A percentile compares a stretch with the other conserved stretches of the same genome.
phyloP scores from a whole-genome alignment of 2,888 invertebrate species.

The Andrena bucephala region DNA sequence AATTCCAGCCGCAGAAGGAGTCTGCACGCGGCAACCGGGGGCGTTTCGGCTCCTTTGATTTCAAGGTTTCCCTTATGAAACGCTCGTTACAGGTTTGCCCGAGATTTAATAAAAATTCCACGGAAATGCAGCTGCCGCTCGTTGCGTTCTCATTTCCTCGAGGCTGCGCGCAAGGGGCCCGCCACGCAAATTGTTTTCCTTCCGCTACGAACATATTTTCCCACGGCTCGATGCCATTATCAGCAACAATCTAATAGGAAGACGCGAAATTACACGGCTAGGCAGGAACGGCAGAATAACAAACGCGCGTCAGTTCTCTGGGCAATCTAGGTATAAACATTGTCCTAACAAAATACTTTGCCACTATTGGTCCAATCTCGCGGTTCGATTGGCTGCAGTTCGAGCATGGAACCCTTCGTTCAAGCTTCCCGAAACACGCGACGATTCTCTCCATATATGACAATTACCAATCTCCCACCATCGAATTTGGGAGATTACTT shows the following conservation, averaged over 20 bases:
- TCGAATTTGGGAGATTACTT: no score
- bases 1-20: neutral
- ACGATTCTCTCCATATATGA: neutral
- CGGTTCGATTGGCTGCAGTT: conserved; percentile 27
- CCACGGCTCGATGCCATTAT: neutral
- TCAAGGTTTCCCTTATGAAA: neutral
- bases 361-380: neutral
- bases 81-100: no score
- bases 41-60: neutral
- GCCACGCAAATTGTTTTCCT: neutral
- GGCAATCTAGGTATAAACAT: neutral
- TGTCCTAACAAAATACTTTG: conserved; percentile 4
- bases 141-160: neutral
- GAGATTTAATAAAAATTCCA: conserved; percentile 37
- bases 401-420: neutral
- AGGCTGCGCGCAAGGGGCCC: neutral
- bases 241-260: neutral
- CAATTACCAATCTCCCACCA: no score
- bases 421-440: neutral
- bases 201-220: neutral
- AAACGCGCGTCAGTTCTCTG: neutral
- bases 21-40: no score
- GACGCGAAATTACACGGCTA: neutral
- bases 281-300: neutral
- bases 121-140: neutral